A percentile compares a stretch with the other conserved stretches of the same genome.
Conservation (phyloP, 2,888 invertebrate genomes). For the Andrena bucephala region DNA sequence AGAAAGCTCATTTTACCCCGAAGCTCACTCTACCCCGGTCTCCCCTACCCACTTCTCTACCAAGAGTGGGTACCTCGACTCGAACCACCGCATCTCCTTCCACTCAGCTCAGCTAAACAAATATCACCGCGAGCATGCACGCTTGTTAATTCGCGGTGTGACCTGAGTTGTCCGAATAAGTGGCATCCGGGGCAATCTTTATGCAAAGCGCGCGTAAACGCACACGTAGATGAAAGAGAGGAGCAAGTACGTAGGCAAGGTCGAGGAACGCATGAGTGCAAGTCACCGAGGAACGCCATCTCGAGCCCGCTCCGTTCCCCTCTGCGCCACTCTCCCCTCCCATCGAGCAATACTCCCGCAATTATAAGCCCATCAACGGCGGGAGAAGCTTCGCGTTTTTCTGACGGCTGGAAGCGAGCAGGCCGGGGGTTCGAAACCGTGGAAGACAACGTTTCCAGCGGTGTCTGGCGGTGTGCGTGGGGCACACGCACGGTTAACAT, state of each 20-base stretch:
- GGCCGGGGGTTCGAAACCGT: conserved; percentile 59
- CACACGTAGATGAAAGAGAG: background rate
- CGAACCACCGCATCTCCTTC: background rate
- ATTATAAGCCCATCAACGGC: conserved; percentile 80
- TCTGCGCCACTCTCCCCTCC: conserved; percentile 59
- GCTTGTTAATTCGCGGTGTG: conserved; percentile 20
- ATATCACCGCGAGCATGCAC: background rate
- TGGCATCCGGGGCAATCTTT: conserved; percentile 36
- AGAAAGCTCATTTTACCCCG: no score
- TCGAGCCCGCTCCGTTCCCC: conserved; percentile 21
- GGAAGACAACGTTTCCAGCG: conserved; percentile 54
- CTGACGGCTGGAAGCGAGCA: conserved; percentile 59
- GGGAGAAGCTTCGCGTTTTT: conserved; percentile 75
- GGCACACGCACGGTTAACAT: background rate
- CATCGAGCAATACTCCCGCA: conserved; percentile 70
- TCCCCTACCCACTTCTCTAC: background rate
- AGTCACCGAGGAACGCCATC: conserved; percentile 14
- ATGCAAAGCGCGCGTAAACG: conserved; percentile 41
- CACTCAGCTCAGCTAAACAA: background rate
- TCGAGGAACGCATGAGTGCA: conserved; percentile 7
- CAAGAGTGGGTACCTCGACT: no score
- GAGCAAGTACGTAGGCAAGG: background rate
- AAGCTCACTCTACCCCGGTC: no score
- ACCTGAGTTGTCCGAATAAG: background rate
- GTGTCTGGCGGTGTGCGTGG: conserved; percentile 26